Evolutionary conservation across 2,113 vertebrate species (phyloP), one percentile per base, ranked within the genome.

Genomic region (Emberiza fucata): DNA sequence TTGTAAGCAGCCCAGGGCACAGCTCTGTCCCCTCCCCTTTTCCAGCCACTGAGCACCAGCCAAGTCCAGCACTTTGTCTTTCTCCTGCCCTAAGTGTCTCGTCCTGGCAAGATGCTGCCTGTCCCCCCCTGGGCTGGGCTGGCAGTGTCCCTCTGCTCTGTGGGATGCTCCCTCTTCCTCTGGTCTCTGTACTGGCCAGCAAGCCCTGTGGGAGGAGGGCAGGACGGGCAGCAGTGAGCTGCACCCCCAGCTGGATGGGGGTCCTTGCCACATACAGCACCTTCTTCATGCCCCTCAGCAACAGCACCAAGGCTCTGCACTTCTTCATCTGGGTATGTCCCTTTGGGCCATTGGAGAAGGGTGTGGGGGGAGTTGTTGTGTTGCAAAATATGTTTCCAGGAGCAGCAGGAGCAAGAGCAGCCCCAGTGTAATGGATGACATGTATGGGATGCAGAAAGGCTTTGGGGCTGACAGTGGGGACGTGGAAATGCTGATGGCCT

Each of bases 261-360:
- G 94, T 98, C 71, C 97, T 98, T 94, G 97, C 97, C 8, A 96
- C 97, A 1, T 98, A 98, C 95, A 98, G 98, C 39, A 98, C 97
- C 8, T 97, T 98, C 81, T 98, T 98, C 88, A 88, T 98, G 84
- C 98, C 98, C 40, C 97, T 98, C 95, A 98, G 98, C 97, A 98
- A 94, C 87, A 98, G 98, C 97, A 97, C 95, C 96, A 98, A 97
- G 97, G 98, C 98, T 33, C 96, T 98, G 95, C 87, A 63, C 73
- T 98, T 98, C 95, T 98, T 98, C 87, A 96, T 98, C 45, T 98
- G 98, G 98, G 97, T 98, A 97, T 51, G 96, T 98, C 71, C 33
- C n/a, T 81, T 53, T 48, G 53, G 44, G 33, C 75, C 2, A 1
- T 56, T 23, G 33, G 54, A 28, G 35, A 39, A 39, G 9, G 8